Conservation (phyloP, 2,113 vertebrate genomes). For the Anseranas semipalmata region DNA sequence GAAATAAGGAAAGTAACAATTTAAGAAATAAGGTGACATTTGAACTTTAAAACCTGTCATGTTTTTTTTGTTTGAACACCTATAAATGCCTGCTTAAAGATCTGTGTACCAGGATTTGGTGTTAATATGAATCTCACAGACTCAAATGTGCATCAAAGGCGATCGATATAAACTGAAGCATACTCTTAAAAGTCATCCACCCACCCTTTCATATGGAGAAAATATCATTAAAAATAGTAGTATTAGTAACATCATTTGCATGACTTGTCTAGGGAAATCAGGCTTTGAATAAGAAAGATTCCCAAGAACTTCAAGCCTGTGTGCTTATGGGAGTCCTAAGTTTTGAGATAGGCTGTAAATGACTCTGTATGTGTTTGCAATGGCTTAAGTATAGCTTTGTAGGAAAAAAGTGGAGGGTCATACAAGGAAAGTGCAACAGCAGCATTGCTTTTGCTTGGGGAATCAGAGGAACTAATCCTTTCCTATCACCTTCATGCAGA, state of each 20-base stretch:
- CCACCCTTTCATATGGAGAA: background rate
- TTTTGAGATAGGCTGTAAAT: background rate
- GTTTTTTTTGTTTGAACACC: background rate
- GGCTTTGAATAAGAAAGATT: background rate
- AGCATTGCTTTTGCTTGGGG: background rate
- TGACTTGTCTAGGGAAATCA: background rate
- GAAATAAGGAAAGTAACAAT: background rate
- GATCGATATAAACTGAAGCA: background rate
- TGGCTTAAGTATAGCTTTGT: background rate
- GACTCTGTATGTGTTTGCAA: background rate
- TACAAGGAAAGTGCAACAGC: background rate
- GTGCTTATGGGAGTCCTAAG: background rate
- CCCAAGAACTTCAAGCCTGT: background rate
- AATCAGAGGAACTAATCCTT: background rate
- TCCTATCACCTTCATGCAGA: background rate
- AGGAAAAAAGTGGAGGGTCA: background rate
- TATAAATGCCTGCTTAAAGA: background rate
- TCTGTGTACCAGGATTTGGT: background rate
- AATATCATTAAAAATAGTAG: background rate
- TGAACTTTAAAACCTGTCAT: background rate
- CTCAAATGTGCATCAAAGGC: background rate
- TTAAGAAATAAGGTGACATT: background rate
- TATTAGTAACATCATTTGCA: background rate
- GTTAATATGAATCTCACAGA: background rate
- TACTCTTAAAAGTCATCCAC: background rate